Percentiles rank a stretch among this genome's conserved stretches.
Conservation (phyloP, 2,888 invertebrate species). For the Coleophora deauratella region DNA sequence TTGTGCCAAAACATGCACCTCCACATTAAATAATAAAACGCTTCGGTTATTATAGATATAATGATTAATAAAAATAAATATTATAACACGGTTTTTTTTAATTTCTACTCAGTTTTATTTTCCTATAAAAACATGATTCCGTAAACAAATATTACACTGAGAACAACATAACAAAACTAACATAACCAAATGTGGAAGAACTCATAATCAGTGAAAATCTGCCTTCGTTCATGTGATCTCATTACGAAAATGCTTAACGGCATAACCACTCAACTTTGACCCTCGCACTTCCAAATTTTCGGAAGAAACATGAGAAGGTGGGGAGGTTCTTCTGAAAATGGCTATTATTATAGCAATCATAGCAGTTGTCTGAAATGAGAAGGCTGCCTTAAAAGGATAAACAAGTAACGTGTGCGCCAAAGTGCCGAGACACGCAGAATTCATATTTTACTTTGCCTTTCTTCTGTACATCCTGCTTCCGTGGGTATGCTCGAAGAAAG, state of each 20-base stretch:
- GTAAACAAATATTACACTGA: no score
- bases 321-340: slow-evolving; percentile 32
- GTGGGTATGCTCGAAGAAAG: slow-evolving; percentile 21
- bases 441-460: slow-evolving; percentile 64
- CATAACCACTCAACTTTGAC: slow-evolving; percentile 33
- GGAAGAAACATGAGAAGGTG: slow-evolving; percentile 15
- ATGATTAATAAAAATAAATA: no score
- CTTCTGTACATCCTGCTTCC: slow-evolving; percentile 27
- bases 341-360: slow-evolving; percentile 64
- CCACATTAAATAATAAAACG: slow-evolving; percentile 32
- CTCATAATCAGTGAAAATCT: slow-evolving; percentile 56
- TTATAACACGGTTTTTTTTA: no score
- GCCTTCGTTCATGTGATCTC: slow-evolving; percentile 42
- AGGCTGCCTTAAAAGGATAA: slow-evolving; percentile 69
- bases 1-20: slow-evolving; percentile 59
- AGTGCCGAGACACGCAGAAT: slow-evolving; percentile 62
- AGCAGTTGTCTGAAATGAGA: slow-evolving; percentile 69
- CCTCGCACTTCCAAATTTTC: slow-evolving; percentile 20
- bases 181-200: slow-evolving; percentile 33
- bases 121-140: no score
- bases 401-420: slow-evolving; percentile 71
- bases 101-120: no score
- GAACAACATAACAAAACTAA: slow-evolving; percentile 21
- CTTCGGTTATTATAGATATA: slow-evolving; percentile 5
- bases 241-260: slow-evolving; percentile 47